These are phyloP conservation scores for Cataglyphis livida DNA, from an alignment of 2,888 invertebrate species.

Conservation along the genomic window DNA sequence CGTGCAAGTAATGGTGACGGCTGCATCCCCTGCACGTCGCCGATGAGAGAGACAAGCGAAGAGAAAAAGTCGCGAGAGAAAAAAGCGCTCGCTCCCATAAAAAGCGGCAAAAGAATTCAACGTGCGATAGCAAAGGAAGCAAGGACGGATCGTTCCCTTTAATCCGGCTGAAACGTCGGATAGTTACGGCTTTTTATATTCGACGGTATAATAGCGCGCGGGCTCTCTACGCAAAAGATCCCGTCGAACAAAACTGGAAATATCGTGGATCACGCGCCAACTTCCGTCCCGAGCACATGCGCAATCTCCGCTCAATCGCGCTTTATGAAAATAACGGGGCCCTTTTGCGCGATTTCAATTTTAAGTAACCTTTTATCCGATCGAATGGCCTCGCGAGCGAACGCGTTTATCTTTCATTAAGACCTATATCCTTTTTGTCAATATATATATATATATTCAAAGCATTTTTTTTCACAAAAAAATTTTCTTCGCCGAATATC, in stretches of 20 bases:
- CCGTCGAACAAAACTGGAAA: constrained; percentile 22
- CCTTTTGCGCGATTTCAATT: constrained; percentile 5
- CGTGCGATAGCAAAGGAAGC: constrained; percentile 39
- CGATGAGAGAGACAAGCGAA: constrained; percentile 21
- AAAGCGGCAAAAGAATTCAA: constrained; percentile 39
- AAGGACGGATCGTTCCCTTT: constrained; percentile 51
- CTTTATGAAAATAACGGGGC: background rate
- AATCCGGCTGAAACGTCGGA: constrained; percentile 52
- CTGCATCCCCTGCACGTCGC: background rate
- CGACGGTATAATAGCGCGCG: constrained; percentile 37
- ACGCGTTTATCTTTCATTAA: background rate
- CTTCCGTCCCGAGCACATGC: constrained; percentile 22
- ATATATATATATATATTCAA: background rate
- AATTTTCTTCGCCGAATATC: background rate
- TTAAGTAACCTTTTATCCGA: constrained; percentile 30
- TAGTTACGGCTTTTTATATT: constrained; percentile 54
- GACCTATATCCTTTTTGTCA: background rate
- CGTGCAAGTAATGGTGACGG: constrained; percentile 13
- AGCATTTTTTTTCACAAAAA: background rate
- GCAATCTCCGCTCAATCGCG: constrained; percentile 36
- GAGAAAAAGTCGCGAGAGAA: background rate
- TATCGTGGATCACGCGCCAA: constrained; percentile 12
- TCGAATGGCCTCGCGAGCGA: background rate
- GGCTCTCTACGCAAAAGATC: background rate
- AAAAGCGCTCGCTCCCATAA: constrained; percentile 24